These are phyloP conservation scores for Enteromius fasciolatus DNA, from an alignment of 2,797 vertebrate species.

Conservation along the genomic window DNA sequence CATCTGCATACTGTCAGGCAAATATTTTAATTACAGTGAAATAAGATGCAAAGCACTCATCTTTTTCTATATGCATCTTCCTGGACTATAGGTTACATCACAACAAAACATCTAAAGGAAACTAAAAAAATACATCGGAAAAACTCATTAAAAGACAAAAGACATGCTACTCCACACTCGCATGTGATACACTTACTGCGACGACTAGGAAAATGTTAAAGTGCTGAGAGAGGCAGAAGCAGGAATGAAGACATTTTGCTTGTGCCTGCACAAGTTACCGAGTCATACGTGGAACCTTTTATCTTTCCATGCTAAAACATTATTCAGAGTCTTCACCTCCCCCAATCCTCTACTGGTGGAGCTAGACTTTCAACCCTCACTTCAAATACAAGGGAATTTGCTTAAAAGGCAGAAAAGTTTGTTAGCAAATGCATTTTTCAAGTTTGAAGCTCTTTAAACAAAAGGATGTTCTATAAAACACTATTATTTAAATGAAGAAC, in stretches of 20 bases:
- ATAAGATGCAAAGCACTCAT: not conserved
- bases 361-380: slow-evolving; percentile 27
- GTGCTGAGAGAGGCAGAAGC: slow-evolving; percentile 49
- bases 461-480: slow-evolving; percentile 14
- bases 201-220: slow-evolving; percentile 37
- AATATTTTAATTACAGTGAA: not conserved
- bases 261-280: slow-evolving; percentile 47
- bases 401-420: slow-evolving; percentile 23
- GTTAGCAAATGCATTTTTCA: slow-evolving; percentile 14
- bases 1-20: not conserved
- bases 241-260: slow-evolving; percentile 50
- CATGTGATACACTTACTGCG: slow-evolving; percentile 39
- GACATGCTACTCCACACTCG: slow-evolving; percentile 7
- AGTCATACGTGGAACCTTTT: slow-evolving; percentile 49
- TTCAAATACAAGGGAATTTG: slow-evolving; percentile 41
- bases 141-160: slow-evolving; percentile 25
- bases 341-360: slow-evolving; percentile 37
- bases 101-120: not conserved
- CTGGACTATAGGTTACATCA: not conserved
- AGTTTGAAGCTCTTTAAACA: slow-evolving; percentile 9
- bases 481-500: slow-evolving; percentile 5
- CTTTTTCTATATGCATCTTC: not conserved
- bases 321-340: slow-evolving; percentile 37
- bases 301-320: slow-evolving; percentile 45
- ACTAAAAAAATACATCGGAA: not conserved